Conservation (phyloP, 2,888 invertebrate species). For the Amorpha juglandis region DNA sequence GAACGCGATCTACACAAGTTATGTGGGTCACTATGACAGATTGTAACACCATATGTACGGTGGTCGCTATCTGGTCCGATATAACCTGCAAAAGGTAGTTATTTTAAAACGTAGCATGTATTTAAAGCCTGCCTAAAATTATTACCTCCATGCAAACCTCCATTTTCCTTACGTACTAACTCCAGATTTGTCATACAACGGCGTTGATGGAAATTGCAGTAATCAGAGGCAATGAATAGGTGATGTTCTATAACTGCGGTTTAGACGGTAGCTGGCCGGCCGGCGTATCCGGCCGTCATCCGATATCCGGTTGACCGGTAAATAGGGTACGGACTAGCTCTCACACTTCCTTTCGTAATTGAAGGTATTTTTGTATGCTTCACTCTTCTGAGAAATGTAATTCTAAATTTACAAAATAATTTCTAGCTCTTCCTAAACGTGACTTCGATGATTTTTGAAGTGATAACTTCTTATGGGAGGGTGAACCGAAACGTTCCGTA, state of each 20-base stretch:
- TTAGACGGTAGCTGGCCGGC: not conserved
- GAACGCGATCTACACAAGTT: too few relatives aligned
- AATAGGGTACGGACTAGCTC: not conserved
- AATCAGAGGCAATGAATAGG: conserved; percentile 12
- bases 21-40: too few relatives aligned
- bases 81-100: too few relatives aligned
- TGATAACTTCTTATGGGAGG: too few relatives aligned
- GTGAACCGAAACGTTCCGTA: too few relatives aligned
- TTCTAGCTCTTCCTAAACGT: too few relatives aligned
- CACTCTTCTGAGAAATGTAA: not conserved
- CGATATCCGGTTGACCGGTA: conserved; percentile 13
- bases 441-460: too few relatives aligned
- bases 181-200: not conserved
- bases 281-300: not conserved
- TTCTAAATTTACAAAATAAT: too few relatives aligned
- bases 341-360: not conserved
- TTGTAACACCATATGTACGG: too few relatives aligned
- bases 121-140: not conserved
- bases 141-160: not conserved
- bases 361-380: not conserved
- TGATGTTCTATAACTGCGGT: conserved; percentile 13
- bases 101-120: too few relatives aligned
- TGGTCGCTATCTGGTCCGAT: too few relatives aligned
- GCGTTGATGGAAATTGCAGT: not conserved
- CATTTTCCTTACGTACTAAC: not conserved